Conservation (phyloP, 2,888 invertebrate species). For the Seira sanloemensis region DNA sequence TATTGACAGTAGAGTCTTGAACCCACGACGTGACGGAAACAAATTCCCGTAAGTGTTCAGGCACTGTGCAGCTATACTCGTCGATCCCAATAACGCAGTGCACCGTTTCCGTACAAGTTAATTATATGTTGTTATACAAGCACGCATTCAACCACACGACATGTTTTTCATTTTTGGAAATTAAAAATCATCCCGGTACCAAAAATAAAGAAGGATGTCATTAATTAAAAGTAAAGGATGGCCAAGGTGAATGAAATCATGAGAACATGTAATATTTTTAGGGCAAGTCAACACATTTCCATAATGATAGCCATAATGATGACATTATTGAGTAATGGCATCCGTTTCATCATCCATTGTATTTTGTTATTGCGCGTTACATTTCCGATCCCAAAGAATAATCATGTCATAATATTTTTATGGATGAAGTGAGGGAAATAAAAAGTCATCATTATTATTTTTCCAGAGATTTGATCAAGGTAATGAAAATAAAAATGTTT, state of each 20-base stretch:
- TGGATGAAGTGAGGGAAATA: not conserved
- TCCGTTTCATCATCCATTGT: not conserved
- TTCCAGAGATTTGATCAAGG: not conserved
- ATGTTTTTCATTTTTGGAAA: too few relatives aligned
- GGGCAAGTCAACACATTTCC: not conserved
- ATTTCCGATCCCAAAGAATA: not conserved
- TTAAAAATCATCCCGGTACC: too few relatives aligned
- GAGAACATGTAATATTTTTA: too few relatives aligned
- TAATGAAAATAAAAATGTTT: not conserved
- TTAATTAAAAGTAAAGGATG: too few relatives aligned
- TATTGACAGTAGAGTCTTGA: slow-evolving; percentile 87
- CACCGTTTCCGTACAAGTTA: too few relatives aligned
- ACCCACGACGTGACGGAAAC: slow-evolving; percentile 94
- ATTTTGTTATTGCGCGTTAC: too few relatives aligned
- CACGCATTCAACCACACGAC: too few relatives aligned
- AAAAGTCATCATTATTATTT: not conserved
- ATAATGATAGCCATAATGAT: not conserved
- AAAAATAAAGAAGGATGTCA: too few relatives aligned
- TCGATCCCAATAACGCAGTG: too few relatives aligned
- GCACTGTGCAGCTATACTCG: slow-evolving; percentile 84
- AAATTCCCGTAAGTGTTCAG: slow-evolving; percentile 90
- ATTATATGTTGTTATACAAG: too few relatives aligned
- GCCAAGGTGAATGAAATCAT: too few relatives aligned
- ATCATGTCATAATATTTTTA: not conserved
- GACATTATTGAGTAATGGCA: not conserved